A percentile compares a stretch with the other conserved stretches of the same genome.
Conservation (phyloP, 2,797 vertebrate species). For the Taeniopygia guttata region DNA sequence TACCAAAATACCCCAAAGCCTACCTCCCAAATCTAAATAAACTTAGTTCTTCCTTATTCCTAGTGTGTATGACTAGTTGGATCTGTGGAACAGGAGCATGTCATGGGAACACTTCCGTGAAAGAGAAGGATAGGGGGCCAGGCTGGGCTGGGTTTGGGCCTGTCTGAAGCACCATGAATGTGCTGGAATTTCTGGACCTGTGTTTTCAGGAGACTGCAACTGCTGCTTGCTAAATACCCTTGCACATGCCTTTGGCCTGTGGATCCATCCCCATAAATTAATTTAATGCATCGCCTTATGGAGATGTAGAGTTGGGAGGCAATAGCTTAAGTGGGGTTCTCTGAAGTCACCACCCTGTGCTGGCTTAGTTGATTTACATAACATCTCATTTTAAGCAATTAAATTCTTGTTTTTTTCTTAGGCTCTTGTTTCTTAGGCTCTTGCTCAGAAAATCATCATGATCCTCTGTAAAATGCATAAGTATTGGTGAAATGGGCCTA, state of each 20-base stretch:
- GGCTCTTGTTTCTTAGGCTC: neutral
- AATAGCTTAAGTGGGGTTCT: neutral
- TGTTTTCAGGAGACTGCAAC: neutral
- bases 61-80: neutral
- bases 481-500: neutral
- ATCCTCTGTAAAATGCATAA: neutral
- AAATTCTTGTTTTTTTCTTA: neutral
- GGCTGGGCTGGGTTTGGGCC: neutral
- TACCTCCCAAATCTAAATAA: neutral
- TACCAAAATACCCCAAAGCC: neutral
- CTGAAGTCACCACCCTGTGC: neutral
- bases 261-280: neutral
- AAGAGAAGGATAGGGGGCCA: neutral
- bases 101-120: neutral
- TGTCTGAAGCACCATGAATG: neutral
- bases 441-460: neutral
- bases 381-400: neutral
- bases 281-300: neutral
- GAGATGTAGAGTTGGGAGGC: neutral
- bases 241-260: neutral
- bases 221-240: neutral
- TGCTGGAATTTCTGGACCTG: neutral
- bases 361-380: neutral
- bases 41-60: neutral
- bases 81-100: neutral